Evolutionary conservation across 2,888 invertebrate genomes (phyloP).

Genomic region (Rhodophaea formosa): DNA sequence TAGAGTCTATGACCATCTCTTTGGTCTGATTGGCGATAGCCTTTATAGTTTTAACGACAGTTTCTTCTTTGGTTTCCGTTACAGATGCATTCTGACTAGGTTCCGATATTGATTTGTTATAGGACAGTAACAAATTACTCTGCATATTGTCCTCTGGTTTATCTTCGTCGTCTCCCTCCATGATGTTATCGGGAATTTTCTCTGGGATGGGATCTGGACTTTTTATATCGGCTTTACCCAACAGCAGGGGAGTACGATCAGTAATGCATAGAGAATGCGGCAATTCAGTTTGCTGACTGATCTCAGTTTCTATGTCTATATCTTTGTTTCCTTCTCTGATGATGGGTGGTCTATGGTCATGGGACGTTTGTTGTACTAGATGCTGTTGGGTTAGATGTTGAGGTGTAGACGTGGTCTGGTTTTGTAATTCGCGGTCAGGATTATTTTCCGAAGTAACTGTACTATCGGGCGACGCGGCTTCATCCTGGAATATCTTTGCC

Average conservation of each 20-base stretch:
- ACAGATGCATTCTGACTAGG: conserved; percentile 39
- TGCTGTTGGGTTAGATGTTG: conserved; percentile 50
- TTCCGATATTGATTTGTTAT: conserved; percentile 54
- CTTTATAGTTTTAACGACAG: conserved; percentile 76
- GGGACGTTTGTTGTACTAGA: conserved; percentile 41
- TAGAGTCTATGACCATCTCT: conserved; percentile 79
- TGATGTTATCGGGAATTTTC: conserved; percentile 76
- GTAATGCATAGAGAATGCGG: conserved; percentile 65
- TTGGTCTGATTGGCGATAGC: conserved; percentile 80
- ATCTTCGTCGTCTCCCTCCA: conserved; percentile 74
- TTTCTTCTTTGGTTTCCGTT: conserved; percentile 55
- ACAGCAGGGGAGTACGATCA: conserved; percentile 64
- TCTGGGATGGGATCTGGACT: conserved; percentile 76
- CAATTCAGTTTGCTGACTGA: conserved; percentile 74
- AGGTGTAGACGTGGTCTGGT: conserved; percentile 35
- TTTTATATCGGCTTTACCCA: conserved; percentile 74
- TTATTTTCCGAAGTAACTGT: conserved; percentile 56
- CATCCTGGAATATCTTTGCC: conserved; percentile 85
- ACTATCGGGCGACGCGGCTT: conserved; percentile 82
- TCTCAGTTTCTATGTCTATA: conserved; percentile 75
- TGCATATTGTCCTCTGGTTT: conserved; percentile 66
- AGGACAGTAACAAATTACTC: conserved; percentile 58
- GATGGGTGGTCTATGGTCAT: conserved; percentile 46
- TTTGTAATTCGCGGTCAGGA: conserved; percentile 46
- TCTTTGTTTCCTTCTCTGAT: conserved; percentile 59